Evolutionary conservation across 2,888 invertebrate genomes (phyloP), one percentile per base, ranked within the genome.

Genomic region (Phlogophora meticulosa): DNA sequence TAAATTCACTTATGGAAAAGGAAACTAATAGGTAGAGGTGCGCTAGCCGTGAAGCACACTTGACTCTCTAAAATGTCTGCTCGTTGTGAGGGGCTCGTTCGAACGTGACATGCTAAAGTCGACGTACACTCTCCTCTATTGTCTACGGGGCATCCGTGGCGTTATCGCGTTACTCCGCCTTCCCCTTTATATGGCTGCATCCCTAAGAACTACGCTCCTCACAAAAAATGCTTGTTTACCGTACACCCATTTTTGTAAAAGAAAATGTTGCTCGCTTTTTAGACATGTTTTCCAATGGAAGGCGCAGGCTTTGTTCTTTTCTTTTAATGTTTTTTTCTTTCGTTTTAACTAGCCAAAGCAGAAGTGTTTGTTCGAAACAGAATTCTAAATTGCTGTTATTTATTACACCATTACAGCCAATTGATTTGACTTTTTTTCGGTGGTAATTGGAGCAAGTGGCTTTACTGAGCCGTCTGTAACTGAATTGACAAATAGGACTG

Each of bases 131-230:
- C 82, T 61, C 63, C 70, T 72, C 83, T 78, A 86, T 89, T 90
- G 89, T 90, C 85, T 88, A 78, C 80, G 63, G 76, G 75, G 82
- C 84, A 83, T 83, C 82, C 86, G 83, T 81, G 81, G 83, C 70
- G 80, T 88, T 88, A 88, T 88, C 89, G 72, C 76, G 78, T 89
- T 88, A 86, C 85, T 82, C 77, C 67, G 49, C 75, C 82, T 76
- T 79, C 74, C 85, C 83, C 73, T 86, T 86, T 84, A 80, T 86
- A 88, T 80, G 85, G 83, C 87, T 88, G 85, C 86, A 76, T 76
- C 80, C 79, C 74, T 83, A 79, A 82, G 82, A 85, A 82, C 72
- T 77, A 71, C 72, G 63, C 73, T 78, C 56, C 51, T 67, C 63
- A 71, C 70, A 78, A 75, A 28, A 28, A 75, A 80, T 74, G 75